phyloP scores from a whole-genome alignment of 1,140 invertebrate species.

The Pseudachorutes palmiensis region DNA sequence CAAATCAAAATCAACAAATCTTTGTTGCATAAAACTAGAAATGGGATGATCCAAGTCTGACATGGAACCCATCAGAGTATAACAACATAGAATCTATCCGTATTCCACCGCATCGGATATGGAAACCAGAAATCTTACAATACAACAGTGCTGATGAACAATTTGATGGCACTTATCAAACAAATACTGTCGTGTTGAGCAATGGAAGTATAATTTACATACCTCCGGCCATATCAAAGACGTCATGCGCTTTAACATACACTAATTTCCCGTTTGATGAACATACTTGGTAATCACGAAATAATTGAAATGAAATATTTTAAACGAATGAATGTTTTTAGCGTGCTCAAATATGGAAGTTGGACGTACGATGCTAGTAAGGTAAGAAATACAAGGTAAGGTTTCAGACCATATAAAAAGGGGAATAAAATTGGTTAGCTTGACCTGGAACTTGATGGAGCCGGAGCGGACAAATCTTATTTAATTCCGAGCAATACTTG shows the following conservation, averaged over 20 bases:
- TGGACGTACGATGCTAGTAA: slow-evolving; percentile 96
- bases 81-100: neutral
- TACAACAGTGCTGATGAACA: slow-evolving; percentile 72
- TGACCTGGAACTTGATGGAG: too few species aligned
- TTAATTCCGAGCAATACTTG: too few species aligned
- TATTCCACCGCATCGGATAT: slow-evolving; percentile 11
- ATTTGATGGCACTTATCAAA: slow-evolving; percentile 95
- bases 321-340: neutral
- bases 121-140: slow-evolving; percentile 8
- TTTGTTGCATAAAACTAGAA: neutral
- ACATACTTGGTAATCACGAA: slow-evolving; percentile 61
- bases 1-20: too few species aligned
- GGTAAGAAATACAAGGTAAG: too few species aligned
- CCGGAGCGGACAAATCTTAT: too few species aligned
- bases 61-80: slow-evolving; percentile 9
- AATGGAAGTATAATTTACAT: slow-evolving; percentile 92
- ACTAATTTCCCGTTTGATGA: slow-evolving; percentile 99
- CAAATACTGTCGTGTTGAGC: slow-evolving; percentile 88
- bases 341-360: slow-evolving; percentile 92
- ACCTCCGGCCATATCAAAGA: slow-evolving; percentile 93
- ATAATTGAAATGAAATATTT: neutral
- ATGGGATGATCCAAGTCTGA: slow-evolving; percentile 15
- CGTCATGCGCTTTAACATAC: slow-evolving; percentile 98
- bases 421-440: too few species aligned
- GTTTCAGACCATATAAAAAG: too few species aligned